Base-by-base conservation (phyloP, 2,113 vertebrate genomes). In the Nannobrachium achirus region DNA sequence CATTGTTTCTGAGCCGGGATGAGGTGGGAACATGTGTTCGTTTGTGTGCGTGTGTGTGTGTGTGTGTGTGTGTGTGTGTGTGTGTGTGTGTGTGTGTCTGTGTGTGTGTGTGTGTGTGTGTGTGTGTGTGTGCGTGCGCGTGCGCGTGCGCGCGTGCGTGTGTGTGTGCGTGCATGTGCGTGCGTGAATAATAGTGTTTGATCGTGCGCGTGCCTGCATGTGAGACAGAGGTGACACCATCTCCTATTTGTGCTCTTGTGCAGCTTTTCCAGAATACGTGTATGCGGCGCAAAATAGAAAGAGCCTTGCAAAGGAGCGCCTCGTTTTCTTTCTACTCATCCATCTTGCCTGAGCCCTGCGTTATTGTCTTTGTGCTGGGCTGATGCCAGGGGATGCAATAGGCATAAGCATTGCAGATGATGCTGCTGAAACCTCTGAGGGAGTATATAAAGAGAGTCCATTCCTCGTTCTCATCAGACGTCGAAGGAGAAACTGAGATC, bases 1-100 rank as follows among this genome's bases (percentile, higher is more conserved):
- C 79, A 81, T 86, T 87, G 82, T 90, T 70, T 84, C 66, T 72
- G 70, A 79, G 62, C 73, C 48, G 18, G 68, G 78, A 79, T 69
- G 76, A 76, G 76, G 66, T 63, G 25, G 50, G 56, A 79, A 62
- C 6, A 4, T 66, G 60, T 41, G 14, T 19, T 33, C 0, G 68
- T 57, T 45, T 76, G 63, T 67, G 20, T 74, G 45, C 64, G 52
- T 3, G 0, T 45, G 25, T 51, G 42, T 52, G 56, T 18, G 39
- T 45, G 39, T 14, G 7, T 44, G 45, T 38, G 19, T 2, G 13
- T 44, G 11, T 16, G 19, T 61, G 46, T n/a, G 48, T 55, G 48
- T 67, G 64, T 48, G 53, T 46, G 13, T 57, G 42, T 14, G 52
- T 39, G 41, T n/a, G n/a, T n/a, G n/a, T n/a, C n/a, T n/a, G n/a